These are phyloP conservation scores for Chloebia gouldiae DNA, from an alignment of 2,113 vertebrate genomes.

Conservation along the genomic window DNA sequence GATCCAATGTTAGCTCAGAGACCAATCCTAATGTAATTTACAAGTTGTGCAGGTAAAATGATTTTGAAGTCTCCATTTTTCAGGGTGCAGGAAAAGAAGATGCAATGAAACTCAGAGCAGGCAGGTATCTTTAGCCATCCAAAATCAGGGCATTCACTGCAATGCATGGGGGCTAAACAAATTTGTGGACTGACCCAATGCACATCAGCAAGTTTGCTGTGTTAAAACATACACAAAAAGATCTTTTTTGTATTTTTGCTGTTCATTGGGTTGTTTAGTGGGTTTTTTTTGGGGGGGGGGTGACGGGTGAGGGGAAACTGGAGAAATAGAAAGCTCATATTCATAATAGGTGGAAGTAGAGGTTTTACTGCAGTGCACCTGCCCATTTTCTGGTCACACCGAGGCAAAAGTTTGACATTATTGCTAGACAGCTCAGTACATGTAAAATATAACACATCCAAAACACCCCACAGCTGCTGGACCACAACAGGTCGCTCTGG, in stretches of 20 bases:
- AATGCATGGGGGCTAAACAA: not conserved
- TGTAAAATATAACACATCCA: not conserved
- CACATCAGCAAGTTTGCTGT: not conserved
- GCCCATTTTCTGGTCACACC: not conserved
- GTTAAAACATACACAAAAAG: not conserved
- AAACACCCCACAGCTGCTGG: not conserved
- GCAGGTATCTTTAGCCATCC: not conserved
- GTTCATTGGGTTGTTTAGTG: not conserved
- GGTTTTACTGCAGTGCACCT: not conserved
- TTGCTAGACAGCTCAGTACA: not conserved
- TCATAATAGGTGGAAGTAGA: accelerated
- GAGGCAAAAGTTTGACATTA: not conserved
- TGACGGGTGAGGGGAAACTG: accelerated
- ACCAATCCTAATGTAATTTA: not conserved
- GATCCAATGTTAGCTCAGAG: not conserved
- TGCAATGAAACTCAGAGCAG: not conserved
- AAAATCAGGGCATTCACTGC: not conserved
- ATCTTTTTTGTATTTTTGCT: not conserved
- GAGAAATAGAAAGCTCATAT: not conserved
- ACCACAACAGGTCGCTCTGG: not conserved
- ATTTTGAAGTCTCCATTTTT: not conserved
- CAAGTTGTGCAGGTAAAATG: not conserved
- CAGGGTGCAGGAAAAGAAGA: not conserved
- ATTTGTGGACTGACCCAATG: not conserved
- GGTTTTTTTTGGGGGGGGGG: not conserved